Evolutionary conservation across 2,888 invertebrate genomes (phyloP), one percentile per base, ranked within the genome.

Genomic region (Tridacna crocea): DNA sequence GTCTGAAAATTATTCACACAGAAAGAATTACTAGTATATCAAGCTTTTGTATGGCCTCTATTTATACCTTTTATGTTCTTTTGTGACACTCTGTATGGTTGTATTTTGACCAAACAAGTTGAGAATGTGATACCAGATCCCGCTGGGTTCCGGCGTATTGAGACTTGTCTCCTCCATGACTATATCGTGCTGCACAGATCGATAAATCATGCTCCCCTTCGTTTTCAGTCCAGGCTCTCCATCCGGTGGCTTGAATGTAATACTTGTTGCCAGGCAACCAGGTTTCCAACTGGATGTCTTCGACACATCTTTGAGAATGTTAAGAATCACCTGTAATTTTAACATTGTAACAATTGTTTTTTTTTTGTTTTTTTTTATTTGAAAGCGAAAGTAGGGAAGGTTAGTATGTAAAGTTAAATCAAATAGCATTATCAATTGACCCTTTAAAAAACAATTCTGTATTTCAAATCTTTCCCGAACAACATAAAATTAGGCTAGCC

Each of bases 231-330:
- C 77, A 26, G 66, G 19, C 12, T 87, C 87, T 63, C 63, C 72
- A 12, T 84, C 84, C 0, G 63, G 19, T n/a, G 86, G 80, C 74
- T 77, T 80, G 15, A 72, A 84, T 10, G 79, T 84, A n/a, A 87
- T 87, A 72, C 87, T 87, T 58, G 84, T 87, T 80, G 84, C 87
- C 74, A 89, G 77, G 72, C 88, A 90, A 19, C 91, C 91, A 36
- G 92, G 91, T 72, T 91, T 91, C 92, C 92, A 92, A 65, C 91
- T 91, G 58, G 88, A 87, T 11, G 85, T 88, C 70, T 87, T 88
- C n/a, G 88, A 85, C n/a, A 90, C 87, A 84, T 91, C 91, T 75
- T 89, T 89, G 55, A 92, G 82, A 11, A 90, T 86, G 73, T 90
- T 89, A 46, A 89, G 77, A 17, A 91, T 72, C 22, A 88, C 81